Evolutionary conservation across 2,113 vertebrate genomes (phyloP).

Genomic region (Thalassarche chlororhynchos): DNA sequence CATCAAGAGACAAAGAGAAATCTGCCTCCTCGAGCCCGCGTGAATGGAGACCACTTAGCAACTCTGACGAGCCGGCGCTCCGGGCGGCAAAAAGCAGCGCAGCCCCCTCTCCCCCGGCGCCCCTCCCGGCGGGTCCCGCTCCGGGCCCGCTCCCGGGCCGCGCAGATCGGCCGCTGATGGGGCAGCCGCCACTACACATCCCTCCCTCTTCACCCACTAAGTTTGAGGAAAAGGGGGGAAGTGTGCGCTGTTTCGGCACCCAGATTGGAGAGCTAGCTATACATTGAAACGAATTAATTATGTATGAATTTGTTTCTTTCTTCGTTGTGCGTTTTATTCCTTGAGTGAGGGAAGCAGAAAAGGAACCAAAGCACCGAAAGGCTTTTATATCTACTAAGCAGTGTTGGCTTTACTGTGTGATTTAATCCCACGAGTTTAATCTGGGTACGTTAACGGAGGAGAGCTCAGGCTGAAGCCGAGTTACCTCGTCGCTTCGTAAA

Average conservation of each 20-base stretch:
- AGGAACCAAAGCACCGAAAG: not conserved
- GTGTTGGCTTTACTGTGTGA: not conserved
- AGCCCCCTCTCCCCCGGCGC: accelerated
- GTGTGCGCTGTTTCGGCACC: accelerated
- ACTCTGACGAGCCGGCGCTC: accelerated
- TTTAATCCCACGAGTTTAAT: not conserved
- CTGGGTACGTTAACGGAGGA: accelerated
- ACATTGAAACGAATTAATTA: accelerated
- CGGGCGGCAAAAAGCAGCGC: accelerated
- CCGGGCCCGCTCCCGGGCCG: too few relatives aligned
- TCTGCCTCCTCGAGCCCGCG: accelerated
- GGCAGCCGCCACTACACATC: accelerated
- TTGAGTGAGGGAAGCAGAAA: not conserved
- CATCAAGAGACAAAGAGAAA: not conserved
- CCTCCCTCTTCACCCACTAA: accelerated
- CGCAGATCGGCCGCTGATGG: accelerated
- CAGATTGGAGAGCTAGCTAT: accelerated
- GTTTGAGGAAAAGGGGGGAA: not conserved
- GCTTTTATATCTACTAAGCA: too few relatives aligned
- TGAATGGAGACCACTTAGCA: not conserved
- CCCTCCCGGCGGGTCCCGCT: too few relatives aligned
- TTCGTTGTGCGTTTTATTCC: accelerated
- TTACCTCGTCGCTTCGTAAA: accelerated
- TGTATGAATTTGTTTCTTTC: accelerated
- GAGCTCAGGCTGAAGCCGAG: not conserved